Evolutionary conservation across 2,113 vertebrate genomes (phyloP), one percentile per base, ranked within the genome.

Genomic region (Apteryx owenii): DNA sequence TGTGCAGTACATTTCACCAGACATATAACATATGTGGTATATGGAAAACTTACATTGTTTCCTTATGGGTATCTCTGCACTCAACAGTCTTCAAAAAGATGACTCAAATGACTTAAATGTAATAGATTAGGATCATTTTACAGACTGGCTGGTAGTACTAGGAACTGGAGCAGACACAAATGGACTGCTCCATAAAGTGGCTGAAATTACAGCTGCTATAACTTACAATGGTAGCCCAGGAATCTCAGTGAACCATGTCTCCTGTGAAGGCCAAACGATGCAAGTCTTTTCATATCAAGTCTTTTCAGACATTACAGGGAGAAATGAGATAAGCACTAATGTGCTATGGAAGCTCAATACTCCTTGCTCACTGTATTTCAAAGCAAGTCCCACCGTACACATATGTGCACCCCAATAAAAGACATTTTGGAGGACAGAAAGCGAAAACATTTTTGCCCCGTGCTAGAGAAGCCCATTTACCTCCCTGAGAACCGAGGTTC

Each of bases 1-100:
- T 80, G 82, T 87, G 96, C 97, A 97, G 95, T 95, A 94, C 96
- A 97, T 98, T 98, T 98, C 96, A 95, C 78, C 95, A 98, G 97
- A 97, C 97, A 95, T 96, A 81, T 95, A 98, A 96, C 97, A 97
- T 96, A 98, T 97, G 97, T 31, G 83, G 92, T 88, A 85, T 96
- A 97, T 79, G 79, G 95, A 98, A 98, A 98, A 97, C 91, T 93
- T 97, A 97, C 95, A 98, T 98, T 98, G 95, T 96, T 98, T 98
- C 97, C 97, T 90, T 98, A 98, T 98, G 97, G 96, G 72, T 79
- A 72, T 96, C 93, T 70, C 42, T 46, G 20, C 83, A 89, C 91
- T 94, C 73, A 88, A 93, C 89, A 92, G 62, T 95, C 93, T 98
- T 98, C 97, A 98, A 97, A 98, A 98, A 97, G 98, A 97, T 97